phyloP scores from a whole-genome alignment of 2,797 vertebrate species.

The Coranthus polyacanthus region DNA sequence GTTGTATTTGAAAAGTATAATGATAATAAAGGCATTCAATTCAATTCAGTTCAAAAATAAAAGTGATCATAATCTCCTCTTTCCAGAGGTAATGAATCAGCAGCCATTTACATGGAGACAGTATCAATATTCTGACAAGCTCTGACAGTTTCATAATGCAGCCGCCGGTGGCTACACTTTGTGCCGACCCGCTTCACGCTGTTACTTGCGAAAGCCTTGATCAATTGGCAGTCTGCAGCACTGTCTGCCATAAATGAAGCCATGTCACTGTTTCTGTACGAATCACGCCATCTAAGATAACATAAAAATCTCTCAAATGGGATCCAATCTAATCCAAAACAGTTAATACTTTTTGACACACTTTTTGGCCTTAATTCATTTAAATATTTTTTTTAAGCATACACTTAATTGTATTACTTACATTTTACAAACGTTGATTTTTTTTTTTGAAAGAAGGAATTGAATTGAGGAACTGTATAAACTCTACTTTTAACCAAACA shows the following conservation, averaged over 20 bases:
- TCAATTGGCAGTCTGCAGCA: constrained; percentile 3
- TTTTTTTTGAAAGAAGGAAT: no score
- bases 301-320: no score
- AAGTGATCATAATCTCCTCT: no score
- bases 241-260: constrained; percentile 1
- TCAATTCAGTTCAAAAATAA: no score
- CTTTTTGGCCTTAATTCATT: not conserved
- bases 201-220: constrained; percentile 4
- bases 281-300: constrained; percentile 11
- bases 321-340: not conserved
- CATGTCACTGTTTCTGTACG: not conserved
- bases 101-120: constrained; percentile 5
- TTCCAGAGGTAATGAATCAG: not conserved
- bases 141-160: constrained; percentile 13
- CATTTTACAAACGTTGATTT: no score
- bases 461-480: no score
- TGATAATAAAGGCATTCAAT: no score
- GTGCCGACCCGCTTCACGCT: not conserved
- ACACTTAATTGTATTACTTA: no score
- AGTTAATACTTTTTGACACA: not conserved
- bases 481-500: not conserved
- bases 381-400: not conserved
- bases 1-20: no score
- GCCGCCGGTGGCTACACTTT: not conserved
- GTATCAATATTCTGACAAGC: constrained; percentile 2